These are phyloP conservation scores for Chamaea fasciata DNA, from an alignment of 2,113 vertebrate genomes.

Conservation along the genomic window DNA sequence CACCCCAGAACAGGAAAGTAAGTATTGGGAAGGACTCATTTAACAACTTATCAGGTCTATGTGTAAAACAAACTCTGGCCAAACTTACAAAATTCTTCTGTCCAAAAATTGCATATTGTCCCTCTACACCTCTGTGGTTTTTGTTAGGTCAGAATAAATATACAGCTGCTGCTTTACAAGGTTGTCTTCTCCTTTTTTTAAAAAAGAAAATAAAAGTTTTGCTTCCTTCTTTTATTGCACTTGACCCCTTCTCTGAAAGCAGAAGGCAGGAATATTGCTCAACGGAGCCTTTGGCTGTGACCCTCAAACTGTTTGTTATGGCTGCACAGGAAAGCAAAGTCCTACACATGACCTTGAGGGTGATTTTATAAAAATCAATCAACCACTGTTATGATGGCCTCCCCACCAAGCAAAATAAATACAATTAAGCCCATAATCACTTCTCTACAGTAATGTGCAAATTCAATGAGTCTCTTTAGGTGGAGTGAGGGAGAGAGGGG, in stretches of 20 bases:
- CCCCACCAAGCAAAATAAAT: slow-evolving; percentile 70
- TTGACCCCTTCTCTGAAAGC: slow-evolving; percentile 61
- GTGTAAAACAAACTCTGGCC: background rate
- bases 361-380: slow-evolving; percentile 76
- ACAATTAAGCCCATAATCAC: slow-evolving; percentile 68
- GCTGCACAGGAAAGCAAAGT: slow-evolving; percentile 67
- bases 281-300: slow-evolving; percentile 49
- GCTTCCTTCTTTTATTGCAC: slow-evolving; percentile 57
- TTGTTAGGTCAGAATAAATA: slow-evolving; percentile 59
- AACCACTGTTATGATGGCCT: slow-evolving; percentile 73
- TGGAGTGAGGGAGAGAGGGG: slow-evolving; percentile 21
- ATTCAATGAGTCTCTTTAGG: slow-evolving; percentile 57
- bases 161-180: slow-evolving; percentile 40
- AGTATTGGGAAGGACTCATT: background rate
- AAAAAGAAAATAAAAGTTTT: slow-evolving; percentile 43
- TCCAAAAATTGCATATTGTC: background rate
- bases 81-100: background rate
- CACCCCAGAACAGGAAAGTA: background rate
- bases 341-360: slow-evolving; percentile 70
- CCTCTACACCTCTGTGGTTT: background rate
- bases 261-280: slow-evolving; percentile 56
- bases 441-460: slow-evolving; percentile 55
- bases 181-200: background rate
- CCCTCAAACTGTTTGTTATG: slow-evolving; percentile 73
- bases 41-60: background rate